These are phyloP conservation scores for Hirtodrosophila duncani DNA, from an alignment of 2,888 invertebrate species.

Conservation along the genomic window DNA sequence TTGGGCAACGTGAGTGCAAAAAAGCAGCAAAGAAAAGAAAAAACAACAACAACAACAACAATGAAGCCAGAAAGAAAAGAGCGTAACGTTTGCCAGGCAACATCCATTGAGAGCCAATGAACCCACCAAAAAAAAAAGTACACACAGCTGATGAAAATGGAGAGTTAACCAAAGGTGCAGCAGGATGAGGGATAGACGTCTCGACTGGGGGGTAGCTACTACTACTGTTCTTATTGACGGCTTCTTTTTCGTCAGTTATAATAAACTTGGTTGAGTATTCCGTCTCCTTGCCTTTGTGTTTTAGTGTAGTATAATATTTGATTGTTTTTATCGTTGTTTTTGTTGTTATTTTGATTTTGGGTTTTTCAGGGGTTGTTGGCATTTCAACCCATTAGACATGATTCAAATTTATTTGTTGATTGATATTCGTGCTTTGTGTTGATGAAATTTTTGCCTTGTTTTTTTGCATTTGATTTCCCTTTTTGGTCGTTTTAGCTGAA, in stretches of 20 bases:
- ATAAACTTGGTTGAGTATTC: too few relatives aligned
- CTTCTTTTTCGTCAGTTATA: too few relatives aligned
- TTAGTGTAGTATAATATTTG: too few relatives aligned
- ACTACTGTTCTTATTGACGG: too few relatives aligned
- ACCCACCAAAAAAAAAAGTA: constrained; percentile 56
- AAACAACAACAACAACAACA: constrained; percentile 30
- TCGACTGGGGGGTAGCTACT: not conserved
- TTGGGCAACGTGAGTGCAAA: constrained; percentile 56
- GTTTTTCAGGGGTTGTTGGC: not conserved
- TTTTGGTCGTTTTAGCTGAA: constrained; percentile 36
- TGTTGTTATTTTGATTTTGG: too few relatives aligned
- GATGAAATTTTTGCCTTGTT: constrained; percentile 41
- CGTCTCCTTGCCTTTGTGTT: too few relatives aligned
- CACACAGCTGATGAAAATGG: constrained; percentile 52
- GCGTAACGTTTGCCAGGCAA: constrained; percentile 43
- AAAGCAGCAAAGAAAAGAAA: constrained; percentile 37
- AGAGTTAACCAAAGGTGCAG: constrained; percentile 5
- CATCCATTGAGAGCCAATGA: constrained; percentile 48
- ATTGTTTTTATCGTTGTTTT: too few relatives aligned
- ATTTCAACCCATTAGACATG: constrained; percentile 7
- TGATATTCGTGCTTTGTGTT: constrained; percentile 51
- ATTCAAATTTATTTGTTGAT: constrained; percentile 58
- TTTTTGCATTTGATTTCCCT: constrained; percentile 13
- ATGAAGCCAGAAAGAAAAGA: constrained; percentile 45
- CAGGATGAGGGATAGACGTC: not conserved